Conservation (phyloP, 1,140 invertebrate genomes). For the Trichogramma pretiosum region DNA sequence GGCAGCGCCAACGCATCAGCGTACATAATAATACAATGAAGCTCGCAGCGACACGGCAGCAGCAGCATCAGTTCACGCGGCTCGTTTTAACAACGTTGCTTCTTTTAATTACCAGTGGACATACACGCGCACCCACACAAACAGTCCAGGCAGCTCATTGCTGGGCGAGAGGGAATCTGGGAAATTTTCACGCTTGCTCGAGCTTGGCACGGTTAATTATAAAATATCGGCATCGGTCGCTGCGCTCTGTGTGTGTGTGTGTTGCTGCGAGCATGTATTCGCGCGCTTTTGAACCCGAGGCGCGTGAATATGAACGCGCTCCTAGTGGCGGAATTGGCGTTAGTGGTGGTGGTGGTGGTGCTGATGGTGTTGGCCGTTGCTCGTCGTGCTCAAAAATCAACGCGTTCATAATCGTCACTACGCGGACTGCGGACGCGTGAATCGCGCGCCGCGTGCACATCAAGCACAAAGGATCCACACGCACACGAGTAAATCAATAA, state of each 20-base stretch:
- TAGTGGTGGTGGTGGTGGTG: too few species aligned
- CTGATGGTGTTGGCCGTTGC: too few species aligned
- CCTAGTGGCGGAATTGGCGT: background rate
- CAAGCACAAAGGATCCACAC: too few species aligned
- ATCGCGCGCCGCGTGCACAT: too few species aligned
- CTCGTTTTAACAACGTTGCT: conserved; percentile 2
- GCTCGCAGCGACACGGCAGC: too few species aligned
- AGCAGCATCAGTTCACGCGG: too few species aligned
- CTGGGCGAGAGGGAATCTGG: background rate
- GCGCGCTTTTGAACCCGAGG: background rate
- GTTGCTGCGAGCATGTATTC: background rate
- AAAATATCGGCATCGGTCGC: conserved; percentile 6
- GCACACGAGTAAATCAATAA: conserved; percentile 9
- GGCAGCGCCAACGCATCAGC: background rate
- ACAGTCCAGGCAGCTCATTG: background rate
- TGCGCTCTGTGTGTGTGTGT: too few species aligned
- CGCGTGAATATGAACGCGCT: background rate
- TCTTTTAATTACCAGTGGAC: conserved; percentile 18
- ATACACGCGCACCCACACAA: background rate
- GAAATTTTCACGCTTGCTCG: conserved; percentile 3
- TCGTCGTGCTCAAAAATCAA: background rate
- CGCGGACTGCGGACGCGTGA: too few species aligned
- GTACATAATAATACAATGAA: too few species aligned
- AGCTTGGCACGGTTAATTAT: background rate
- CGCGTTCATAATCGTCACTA: background rate